Base-by-base conservation (phyloP, 2,888 invertebrate species). In the Ophioninae sp. region DNA sequence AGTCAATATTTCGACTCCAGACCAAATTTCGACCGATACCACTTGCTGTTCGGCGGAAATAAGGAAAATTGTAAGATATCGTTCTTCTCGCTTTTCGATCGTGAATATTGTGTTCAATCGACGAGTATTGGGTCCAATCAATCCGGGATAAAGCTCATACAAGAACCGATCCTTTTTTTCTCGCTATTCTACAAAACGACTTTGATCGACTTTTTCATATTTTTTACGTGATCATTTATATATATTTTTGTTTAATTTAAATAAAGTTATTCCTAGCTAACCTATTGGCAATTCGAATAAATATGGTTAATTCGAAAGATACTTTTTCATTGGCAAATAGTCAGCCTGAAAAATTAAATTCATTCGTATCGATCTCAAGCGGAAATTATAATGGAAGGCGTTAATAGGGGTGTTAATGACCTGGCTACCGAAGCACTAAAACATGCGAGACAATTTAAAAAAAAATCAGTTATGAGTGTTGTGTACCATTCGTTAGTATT, bases 31-130 rank as follows among this genome's bases (percentile, higher is more conserved):
- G 89, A 93, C 76, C 93, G 96, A 85, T 95, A 95, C 91, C 94
- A 95, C 84, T 92, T 94, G 69, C 94, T 96, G 23, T 96, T 96
- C 91, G 94, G 94, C 79, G 95, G 95, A 61, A 94, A 95, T 90
- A 95, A 95, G 89, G 94, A 95, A 88, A 95, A 95, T 90, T 95
- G 96, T 96, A 93, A 95, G 96, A 94, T 86, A 84, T 63, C 71
- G 59, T 65, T 72, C 71, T 83, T 78, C 81, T 87, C 85, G 39
- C 51, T 2, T 58, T 61, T 59, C 6, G 20, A 59, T 58, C 58
- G 65, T 10, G 22, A 51, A 51, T 17, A 6, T 17, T 17, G 17
- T 17, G 17, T 5, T 17, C 17, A 13, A 17, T 51, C 17, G 5
- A 30, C 30, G 3, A 30, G 3, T 2, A 30, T 30, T 30, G 30